Conservation (phyloP, 2,888 invertebrate species). For the Nycteola revayana region DNA sequence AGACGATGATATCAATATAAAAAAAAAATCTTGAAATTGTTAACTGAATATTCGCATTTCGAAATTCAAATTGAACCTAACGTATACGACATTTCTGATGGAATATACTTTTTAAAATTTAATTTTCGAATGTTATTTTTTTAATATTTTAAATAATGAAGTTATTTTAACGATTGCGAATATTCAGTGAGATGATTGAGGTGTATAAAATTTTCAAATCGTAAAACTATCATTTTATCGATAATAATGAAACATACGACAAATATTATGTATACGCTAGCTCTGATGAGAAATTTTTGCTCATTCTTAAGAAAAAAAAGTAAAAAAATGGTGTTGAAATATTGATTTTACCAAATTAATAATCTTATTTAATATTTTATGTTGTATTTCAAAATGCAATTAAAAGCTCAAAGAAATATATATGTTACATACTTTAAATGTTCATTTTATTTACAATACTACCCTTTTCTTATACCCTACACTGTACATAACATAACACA, state of each 20-base stretch:
- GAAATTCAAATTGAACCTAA: conserved; percentile 19
- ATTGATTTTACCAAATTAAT: conserved; percentile 89
- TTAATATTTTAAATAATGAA: conserved; percentile 21
- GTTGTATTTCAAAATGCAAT: conserved; percentile 93
- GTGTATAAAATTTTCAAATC: conserved; percentile 49
- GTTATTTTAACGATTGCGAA: conserved; percentile 32
- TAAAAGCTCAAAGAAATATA: conserved; percentile 93
- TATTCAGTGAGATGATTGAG: conserved; percentile 48
- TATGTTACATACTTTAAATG: conserved; percentile 88
- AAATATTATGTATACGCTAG: conserved; percentile 90
- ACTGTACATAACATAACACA: too few relatives aligned
- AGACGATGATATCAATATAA: conserved; percentile 59
- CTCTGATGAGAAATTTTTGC: conserved; percentile 84
- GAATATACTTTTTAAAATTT: conserved; percentile 26
- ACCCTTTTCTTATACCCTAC: too few relatives aligned
- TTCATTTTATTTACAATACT: conserved; percentile 75
- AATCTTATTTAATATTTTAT: conserved; percentile 91
- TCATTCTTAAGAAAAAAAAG: conserved; percentile 80
- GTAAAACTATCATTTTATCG: conserved; percentile 83
- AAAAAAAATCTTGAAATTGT: conserved; percentile 33
- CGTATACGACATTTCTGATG: conserved; percentile 35
- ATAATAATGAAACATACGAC: conserved; percentile 83
- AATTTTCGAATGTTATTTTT: conserved; percentile 30
- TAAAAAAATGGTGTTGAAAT: conserved; percentile 78
- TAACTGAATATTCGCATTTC: conserved; percentile 40